A percentile compares a stretch with the other conserved stretches of the same genome.
These are phyloP conservation scores for Hippopotamus amphibius DNA, from an alignment of 2,113 vertebrate genomes.

Conservation along the genomic window DNA sequence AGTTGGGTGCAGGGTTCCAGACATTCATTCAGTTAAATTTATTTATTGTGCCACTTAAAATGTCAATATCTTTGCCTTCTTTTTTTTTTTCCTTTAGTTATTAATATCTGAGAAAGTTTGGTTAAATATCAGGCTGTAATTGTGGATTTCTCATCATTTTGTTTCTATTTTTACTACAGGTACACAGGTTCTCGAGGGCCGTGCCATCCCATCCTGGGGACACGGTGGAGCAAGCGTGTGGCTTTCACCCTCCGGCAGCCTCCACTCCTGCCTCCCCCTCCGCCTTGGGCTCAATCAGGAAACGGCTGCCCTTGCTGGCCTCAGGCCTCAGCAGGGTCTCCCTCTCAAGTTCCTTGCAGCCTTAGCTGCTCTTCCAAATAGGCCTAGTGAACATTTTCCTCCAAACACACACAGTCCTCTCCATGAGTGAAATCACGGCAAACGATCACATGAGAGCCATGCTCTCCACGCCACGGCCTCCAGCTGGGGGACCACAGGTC, in stretches of 20 bases:
- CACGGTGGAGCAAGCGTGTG: accelerated
- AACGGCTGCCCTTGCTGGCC: background rate
- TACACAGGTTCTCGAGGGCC: background rate
- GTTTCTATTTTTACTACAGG: background rate
- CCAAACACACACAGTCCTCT: background rate
- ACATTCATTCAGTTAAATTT: background rate
- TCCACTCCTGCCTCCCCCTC: background rate
- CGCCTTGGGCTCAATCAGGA: background rate
- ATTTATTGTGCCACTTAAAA: background rate
- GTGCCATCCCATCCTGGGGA: too few relatives aligned
- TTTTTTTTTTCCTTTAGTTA: background rate
- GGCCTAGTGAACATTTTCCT: background rate
- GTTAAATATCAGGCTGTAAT: background rate
- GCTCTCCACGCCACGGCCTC: background rate
- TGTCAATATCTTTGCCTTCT: background rate
- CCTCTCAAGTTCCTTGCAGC: background rate
- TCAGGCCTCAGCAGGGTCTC: background rate
- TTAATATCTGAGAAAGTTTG: constrained; percentile 24
- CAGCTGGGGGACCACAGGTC: background rate
- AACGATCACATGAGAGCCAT: background rate
- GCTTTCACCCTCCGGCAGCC: background rate
- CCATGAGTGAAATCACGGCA: background rate
- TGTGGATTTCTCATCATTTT: background rate
- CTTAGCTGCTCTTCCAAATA: background rate
- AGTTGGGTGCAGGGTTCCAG: background rate